Percentiles rank a stretch among this genome's conserved stretches.
Conservation (phyloP, 92 coral and sea anemone species). For the Epizoanthus fatuus region DNA sequence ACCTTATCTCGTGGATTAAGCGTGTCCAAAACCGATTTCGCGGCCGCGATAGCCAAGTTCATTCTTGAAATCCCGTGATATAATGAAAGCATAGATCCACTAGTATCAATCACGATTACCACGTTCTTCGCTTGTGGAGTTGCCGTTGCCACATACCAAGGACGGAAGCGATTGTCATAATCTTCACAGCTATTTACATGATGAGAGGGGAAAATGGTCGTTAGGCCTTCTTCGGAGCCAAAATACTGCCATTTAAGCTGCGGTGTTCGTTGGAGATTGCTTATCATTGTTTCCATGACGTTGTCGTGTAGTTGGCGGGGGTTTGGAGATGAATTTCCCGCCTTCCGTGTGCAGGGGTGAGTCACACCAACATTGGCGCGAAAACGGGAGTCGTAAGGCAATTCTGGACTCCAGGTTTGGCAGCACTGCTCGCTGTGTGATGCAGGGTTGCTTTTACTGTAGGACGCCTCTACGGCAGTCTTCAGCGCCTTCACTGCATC, state of each 20-base stretch:
- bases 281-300: slow-evolving; percentile 55
- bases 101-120: slow-evolving; percentile 69
- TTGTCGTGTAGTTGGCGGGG: slow-evolving; percentile 41
- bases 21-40: slow-evolving; percentile 64
- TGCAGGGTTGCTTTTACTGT: background rate
- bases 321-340: slow-evolving; percentile 35
- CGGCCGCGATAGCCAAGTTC: slow-evolving; percentile 59
- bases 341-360: slow-evolving; percentile 49
- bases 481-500: slow-evolving; percentile 51
- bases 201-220: slow-evolving; percentile 59
- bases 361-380: slow-evolving; percentile 34
- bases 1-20: slow-evolving; percentile 78
- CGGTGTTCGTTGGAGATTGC: slow-evolving; percentile 39
- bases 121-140: slow-evolving; percentile 70
- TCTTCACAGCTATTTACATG: slow-evolving; percentile 47
- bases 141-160: slow-evolving; percentile 73
- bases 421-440: slow-evolving; percentile 58
- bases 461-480: slow-evolving; percentile 67
- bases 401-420: slow-evolving; percentile 15
- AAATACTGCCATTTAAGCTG: slow-evolving; percentile 82
- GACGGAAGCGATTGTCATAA: slow-evolving; percentile 72
- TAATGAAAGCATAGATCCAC: slow-evolving; percentile 64
- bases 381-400: slow-evolving; percentile 50
- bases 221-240: slow-evolving; percentile 70
- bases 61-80: slow-evolving; percentile 15